phyloP scores from a whole-genome alignment of 2,113 vertebrate species.

The Albula goreensis region DNA sequence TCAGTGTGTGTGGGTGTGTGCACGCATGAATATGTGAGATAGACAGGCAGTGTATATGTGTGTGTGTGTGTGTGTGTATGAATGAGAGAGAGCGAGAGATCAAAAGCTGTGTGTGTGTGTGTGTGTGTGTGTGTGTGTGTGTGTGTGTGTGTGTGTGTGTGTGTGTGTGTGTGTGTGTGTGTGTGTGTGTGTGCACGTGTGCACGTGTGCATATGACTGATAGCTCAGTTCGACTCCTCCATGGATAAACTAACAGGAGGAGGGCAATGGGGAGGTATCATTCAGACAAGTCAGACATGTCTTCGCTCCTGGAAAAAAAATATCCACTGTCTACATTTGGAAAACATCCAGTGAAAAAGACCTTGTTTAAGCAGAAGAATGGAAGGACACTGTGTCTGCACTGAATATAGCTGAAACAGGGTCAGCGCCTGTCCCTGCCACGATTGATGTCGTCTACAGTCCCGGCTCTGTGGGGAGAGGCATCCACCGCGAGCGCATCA shows the following conservation, averaged over 20 bases:
- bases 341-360: neutral
- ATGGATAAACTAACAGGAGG: neutral
- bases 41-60: too few species aligned
- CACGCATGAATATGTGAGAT: too few species aligned
- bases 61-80: too few species aligned
- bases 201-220: neutral
- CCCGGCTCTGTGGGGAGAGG: neutral
- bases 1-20: too few species aligned
- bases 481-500: neutral
- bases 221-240: neutral
- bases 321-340: neutral
- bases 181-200: neutral
- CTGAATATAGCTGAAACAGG: neutral
- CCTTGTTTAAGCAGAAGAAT: neutral
- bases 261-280: neutral
- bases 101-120: too few species aligned
- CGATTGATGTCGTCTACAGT: neutral
- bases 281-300: neutral
- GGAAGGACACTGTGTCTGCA: neutral
- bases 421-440: constrained; percentile 5
- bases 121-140: neutral
- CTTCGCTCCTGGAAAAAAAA: neutral
- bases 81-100: too few species aligned
- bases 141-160: neutral
- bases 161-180: neutral